phyloP scores from a whole-genome alignment of 2,113 vertebrate species.

The Tachysurus fulvidraco region DNA sequence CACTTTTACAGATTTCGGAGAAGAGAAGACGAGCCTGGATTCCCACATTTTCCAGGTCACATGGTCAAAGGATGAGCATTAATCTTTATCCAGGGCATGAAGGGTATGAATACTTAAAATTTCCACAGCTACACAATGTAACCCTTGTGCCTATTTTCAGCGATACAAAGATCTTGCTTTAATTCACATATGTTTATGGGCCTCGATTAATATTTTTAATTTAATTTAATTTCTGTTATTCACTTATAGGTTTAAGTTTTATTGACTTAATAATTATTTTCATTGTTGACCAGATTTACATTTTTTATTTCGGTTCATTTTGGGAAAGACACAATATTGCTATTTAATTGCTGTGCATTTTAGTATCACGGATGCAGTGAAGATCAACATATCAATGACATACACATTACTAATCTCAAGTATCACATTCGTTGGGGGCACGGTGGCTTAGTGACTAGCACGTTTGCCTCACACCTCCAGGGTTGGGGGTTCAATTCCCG shows the following conservation, averaged over 20 bases:
- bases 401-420: too few relatives aligned
- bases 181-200: neutral
- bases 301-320: neutral
- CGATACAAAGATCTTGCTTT: neutral
- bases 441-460: too few relatives aligned
- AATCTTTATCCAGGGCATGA: neutral
- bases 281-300: too few relatives aligned
- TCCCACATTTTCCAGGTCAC: slow-evolving; percentile 9
- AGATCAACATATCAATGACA: neutral
- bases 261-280: too few relatives aligned
- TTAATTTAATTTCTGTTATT: neutral
- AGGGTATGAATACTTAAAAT: neutral
- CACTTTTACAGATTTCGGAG: neutral
- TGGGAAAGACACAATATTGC: too few relatives aligned
- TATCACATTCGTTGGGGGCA: too few relatives aligned
- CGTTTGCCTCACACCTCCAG: too few relatives aligned
- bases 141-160: neutral
- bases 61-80: neutral
- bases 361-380: neutral
- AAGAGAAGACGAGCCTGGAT: neutral
- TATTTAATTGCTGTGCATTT: too few relatives aligned
- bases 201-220: neutral
- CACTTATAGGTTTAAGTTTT: neutral
- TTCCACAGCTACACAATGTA: neutral
- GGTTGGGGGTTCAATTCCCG: too few relatives aligned